phyloP scores from a whole-genome alignment of 2,113 vertebrate genomes.

The Scophthalmus maximus region DNA sequence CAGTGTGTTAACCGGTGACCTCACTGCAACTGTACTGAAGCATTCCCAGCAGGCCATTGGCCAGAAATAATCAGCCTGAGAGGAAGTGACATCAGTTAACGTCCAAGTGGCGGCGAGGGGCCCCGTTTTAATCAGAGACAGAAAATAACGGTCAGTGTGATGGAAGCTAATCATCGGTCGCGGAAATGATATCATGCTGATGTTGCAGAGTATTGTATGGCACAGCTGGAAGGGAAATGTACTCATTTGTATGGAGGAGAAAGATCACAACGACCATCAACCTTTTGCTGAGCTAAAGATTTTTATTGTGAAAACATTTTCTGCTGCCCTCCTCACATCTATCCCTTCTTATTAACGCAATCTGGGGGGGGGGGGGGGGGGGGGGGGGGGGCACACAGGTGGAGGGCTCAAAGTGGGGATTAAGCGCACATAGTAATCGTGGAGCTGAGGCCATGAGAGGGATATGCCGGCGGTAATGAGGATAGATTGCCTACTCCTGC shows the following conservation, averaged over 20 bases:
- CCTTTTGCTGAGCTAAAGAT: constrained; percentile 34
- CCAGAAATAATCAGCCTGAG: constrained; percentile 44
- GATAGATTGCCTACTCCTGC: constrained; percentile 61
- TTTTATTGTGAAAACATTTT: background rate
- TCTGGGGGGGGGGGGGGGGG: too few species aligned
- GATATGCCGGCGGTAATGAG: constrained; percentile 67
- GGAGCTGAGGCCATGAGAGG: constrained; percentile 53
- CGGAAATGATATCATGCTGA: constrained; percentile 56
- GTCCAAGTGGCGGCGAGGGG: constrained; percentile 48
- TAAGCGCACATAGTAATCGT: constrained; percentile 61
- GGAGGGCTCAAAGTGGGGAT: constrained; percentile 45
- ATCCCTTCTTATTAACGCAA: constrained; percentile 8
- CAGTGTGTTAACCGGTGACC: background rate
- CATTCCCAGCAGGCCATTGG: constrained; percentile 27
- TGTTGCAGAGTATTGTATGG: constrained; percentile 43
- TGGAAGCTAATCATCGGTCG: constrained; percentile 66
- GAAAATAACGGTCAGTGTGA: constrained; percentile 53
- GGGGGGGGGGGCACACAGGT: constrained; percentile 56
- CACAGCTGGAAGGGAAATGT: constrained; percentile 13
- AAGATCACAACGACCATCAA: constrained; percentile 24
- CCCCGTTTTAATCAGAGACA: constrained; percentile 51
- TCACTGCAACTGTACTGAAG: background rate
- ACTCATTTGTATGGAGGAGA: background rate
- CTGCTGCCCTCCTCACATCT: constrained; percentile 16
- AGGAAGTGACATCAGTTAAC: constrained; percentile 72